These are phyloP conservation scores for Scomber scombrus DNA, from an alignment of 2,113 vertebrate genomes.

Conservation along the genomic window DNA sequence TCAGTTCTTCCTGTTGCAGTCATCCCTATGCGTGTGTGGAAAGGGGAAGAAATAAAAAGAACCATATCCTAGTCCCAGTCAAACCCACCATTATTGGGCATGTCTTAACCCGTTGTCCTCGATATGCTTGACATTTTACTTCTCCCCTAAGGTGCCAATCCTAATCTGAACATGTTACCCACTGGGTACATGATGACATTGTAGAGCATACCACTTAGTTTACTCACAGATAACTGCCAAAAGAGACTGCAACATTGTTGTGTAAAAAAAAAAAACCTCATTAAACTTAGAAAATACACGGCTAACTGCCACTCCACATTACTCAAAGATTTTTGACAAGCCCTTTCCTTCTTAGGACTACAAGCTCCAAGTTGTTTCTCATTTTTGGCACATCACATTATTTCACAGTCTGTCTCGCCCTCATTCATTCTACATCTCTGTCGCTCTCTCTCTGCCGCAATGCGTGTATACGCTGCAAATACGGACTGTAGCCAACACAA, in stretches of 20 bases:
- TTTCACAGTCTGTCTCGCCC: constrained; percentile 38
- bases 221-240: neutral
- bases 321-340: neutral
- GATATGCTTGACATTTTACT: neutral
- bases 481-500: constrained; percentile 59
- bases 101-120: constrained; percentile 21
- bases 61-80: neutral
- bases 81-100: constrained; percentile 8
- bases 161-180: neutral
- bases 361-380: neutral
- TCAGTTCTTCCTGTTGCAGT: neutral
- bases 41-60: constrained; percentile 18
- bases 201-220: neutral
- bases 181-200: neutral
- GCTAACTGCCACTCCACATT: neutral
- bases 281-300: no score
- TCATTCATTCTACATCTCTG: constrained; percentile 36
- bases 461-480: constrained; percentile 64
- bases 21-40: neutral
- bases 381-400: constrained; percentile 17
- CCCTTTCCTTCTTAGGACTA: neutral
- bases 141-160: constrained; percentile 36
- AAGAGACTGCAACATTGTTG: neutral
- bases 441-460: constrained; percentile 70
- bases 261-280: no score